Conservation (phyloP, 2,797 vertebrate species). For the Thalassophryne amazonica region DNA sequence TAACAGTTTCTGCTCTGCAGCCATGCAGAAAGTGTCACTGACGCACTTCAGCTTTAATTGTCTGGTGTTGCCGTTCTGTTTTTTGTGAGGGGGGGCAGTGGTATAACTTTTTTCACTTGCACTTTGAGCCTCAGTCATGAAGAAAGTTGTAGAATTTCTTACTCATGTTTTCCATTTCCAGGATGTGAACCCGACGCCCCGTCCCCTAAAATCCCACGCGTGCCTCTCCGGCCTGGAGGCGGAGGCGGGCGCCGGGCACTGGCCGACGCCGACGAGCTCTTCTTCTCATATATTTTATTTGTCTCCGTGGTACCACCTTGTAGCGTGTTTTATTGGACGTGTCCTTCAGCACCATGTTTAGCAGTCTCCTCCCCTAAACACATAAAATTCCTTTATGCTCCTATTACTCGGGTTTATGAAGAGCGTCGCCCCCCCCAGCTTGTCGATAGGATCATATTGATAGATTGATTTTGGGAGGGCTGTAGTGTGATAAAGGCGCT, state of each 20-base stretch:
- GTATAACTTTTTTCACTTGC: conserved; percentile 15
- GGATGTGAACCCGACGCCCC: conserved; percentile 34
- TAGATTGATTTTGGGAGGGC: conserved; percentile 81
- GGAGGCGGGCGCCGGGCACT: too few species aligned
- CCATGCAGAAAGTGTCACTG: too few species aligned
- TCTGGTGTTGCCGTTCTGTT: too few species aligned
- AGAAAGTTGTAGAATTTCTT: conserved; percentile 3
- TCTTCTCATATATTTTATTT: conserved; percentile 68
- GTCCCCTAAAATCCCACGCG: conserved; percentile 5
- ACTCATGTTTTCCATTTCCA: conserved; percentile 4
- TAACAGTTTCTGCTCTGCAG: too few species aligned
- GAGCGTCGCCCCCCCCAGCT: conserved; percentile 49
- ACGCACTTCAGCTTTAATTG: too few species aligned
- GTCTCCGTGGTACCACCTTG: conserved; percentile 55
- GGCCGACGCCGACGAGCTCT: not conserved
- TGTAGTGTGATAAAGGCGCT: conserved; percentile 75
- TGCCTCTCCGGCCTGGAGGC: conserved; percentile 16
- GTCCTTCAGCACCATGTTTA: conserved; percentile 74
- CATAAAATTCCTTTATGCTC: conserved; percentile 79
- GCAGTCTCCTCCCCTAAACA: conserved; percentile 69
- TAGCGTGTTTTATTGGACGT: conserved; percentile 69
- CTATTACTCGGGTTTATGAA: conserved; percentile 76
- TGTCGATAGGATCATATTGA: conserved; percentile 78
- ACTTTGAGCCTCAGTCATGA: conserved; percentile 9
- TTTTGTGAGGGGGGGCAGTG: too few species aligned